Evolutionary conservation across 2,888 invertebrate species (phyloP).

Genomic region (Ashinkailepas kermadecensis): DNA sequence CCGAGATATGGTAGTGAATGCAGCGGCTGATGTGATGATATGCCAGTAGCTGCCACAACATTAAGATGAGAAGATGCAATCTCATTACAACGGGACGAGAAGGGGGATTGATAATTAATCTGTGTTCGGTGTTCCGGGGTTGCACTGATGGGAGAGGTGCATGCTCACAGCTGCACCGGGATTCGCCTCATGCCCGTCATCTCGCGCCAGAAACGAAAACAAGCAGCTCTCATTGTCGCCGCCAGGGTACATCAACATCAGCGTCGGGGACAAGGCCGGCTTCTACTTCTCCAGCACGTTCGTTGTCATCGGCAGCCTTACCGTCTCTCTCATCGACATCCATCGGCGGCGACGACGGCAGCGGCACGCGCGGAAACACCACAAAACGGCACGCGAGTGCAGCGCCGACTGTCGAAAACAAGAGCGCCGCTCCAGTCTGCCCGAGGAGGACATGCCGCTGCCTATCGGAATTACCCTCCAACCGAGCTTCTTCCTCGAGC

Average conservation of each 20-base stretch:
- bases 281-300: slow-evolving; percentile 56
- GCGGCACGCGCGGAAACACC: slow-evolving; percentile 31
- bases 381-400: slow-evolving; percentile 37
- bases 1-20: too few relatives aligned
- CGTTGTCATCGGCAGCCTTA: slow-evolving; percentile 33
- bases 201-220: too few relatives aligned
- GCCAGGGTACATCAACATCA: slow-evolving; percentile 69
- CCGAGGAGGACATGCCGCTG: slow-evolving; percentile 15
- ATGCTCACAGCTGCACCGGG: too few relatives aligned
- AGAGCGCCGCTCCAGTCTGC: slow-evolving; percentile 28
- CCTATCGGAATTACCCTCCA: slow-evolving; percentile 14
- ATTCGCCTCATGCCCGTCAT: too few relatives aligned
- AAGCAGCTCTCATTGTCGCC: slow-evolving; percentile 29
- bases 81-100: too few relatives aligned
- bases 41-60: too few relatives aligned
- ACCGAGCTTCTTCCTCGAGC: slow-evolving; percentile 5
- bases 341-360: slow-evolving; percentile 60
- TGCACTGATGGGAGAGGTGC: too few relatives aligned
- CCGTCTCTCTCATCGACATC: slow-evolving; percentile 71
- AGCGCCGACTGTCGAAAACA: slow-evolving; percentile 47
- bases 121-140: too few relatives aligned
- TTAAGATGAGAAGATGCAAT: too few relatives aligned
- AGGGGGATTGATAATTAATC: too few relatives aligned
- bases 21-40: too few relatives aligned
- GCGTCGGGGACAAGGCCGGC: slow-evolving; percentile 66